Base-by-base conservation (phyloP, 2,113 vertebrate genomes). In the Lophochroa leadbeateri region DNA sequence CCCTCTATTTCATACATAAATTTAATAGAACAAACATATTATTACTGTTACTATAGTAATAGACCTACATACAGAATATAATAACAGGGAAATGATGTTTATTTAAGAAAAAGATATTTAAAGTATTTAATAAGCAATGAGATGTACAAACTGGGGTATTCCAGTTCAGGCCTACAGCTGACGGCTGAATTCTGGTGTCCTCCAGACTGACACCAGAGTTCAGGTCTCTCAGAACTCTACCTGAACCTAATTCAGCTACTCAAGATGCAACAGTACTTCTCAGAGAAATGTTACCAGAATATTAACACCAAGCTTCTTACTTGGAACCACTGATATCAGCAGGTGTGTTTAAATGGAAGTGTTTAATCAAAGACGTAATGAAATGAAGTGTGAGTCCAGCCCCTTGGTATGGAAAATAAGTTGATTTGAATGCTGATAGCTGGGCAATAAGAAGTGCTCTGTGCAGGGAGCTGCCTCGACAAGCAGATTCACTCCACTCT, bases 331-430 rank as follows among this genome's bases (percentile, higher is more conserved):
- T 11, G 39, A n/a, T 60, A 82, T 6, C 75, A 81, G 79, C 64
- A 65, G 65, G 60, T 60, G 43, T 31, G 27, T 47, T 80, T 80
- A 57, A 76, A 76, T 47, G 43, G 47, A 92, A 87, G 58, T 17
- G n/a, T 76, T 92, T 94, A 88, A 83, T 92, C 64, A 84, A 92
- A 88, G 88, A 41, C n/a, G 7, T 72, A 93, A 88, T 81, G 58
- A 91, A 83, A 83, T 47, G 44, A 63, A 43, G 43, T 77, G 44
- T 75, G 64, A 74, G n/a, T 35, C 58, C 64, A 70, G 58, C 65
- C 64, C 39, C 75, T 90, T n/a, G 18, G 27, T 63, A 43, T 14
- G 43, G 79, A 71, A 76, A 87, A 68, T 53, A 39, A 57, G 33
- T 65, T 35, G 58, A 77, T 52, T 53, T 77, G 79, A 52, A 18